These are phyloP conservation scores for Ischnus inquisitorius DNA, from an alignment of 2,888 invertebrate species.

Conservation along the genomic window DNA sequence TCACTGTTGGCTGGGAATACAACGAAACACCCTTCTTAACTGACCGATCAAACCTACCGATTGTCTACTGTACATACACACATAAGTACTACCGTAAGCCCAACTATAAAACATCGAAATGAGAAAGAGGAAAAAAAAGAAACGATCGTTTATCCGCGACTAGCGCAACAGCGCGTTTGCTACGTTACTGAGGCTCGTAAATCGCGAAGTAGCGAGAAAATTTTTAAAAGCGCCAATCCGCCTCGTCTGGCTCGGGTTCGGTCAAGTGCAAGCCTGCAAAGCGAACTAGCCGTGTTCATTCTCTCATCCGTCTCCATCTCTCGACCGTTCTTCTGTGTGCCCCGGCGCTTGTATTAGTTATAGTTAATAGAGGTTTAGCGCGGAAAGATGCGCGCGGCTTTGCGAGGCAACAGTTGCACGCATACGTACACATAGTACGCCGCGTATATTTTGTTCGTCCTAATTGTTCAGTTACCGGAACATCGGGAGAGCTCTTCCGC, in stretches of 20 bases:
- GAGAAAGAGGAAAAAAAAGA: slow-evolving; percentile 1
- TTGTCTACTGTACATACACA: slow-evolving; percentile 67
- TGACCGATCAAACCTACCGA: slow-evolving; percentile 46
- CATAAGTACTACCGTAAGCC: slow-evolving; percentile 66
- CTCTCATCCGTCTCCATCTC: slow-evolving; percentile 33
- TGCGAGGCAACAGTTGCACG: slow-evolving; percentile 45
- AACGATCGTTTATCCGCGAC: slow-evolving; percentile 15
- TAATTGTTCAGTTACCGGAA: slow-evolving; percentile 84
- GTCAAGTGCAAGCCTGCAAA: slow-evolving; percentile 66
- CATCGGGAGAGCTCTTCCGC: slow-evolving; percentile 84
- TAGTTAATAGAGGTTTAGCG: slow-evolving; percentile 40
- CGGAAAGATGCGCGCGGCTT: slow-evolving; percentile 42
- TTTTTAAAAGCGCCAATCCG: slow-evolving; percentile 35
- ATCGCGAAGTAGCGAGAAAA: slow-evolving; percentile 39
- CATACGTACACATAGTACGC: slow-evolving; percentile 68
- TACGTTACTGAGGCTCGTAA: slow-evolving; percentile 17
- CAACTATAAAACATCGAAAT: slow-evolving; percentile 65
- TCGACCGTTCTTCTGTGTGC: slow-evolving; percentile 6
- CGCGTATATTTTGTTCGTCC: slow-evolving; percentile 76
- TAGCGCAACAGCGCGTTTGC: slow-evolving; percentile 39
- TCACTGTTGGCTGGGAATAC: too few species aligned
- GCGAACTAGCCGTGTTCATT: slow-evolving; percentile 59
- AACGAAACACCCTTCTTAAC: background rate
- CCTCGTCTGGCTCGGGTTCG: slow-evolving; percentile 50
- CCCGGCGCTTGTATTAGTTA: slow-evolving; percentile 54